Conservation (phyloP, 2,888 invertebrate genomes). For the Syrphus vitripennis region DNA sequence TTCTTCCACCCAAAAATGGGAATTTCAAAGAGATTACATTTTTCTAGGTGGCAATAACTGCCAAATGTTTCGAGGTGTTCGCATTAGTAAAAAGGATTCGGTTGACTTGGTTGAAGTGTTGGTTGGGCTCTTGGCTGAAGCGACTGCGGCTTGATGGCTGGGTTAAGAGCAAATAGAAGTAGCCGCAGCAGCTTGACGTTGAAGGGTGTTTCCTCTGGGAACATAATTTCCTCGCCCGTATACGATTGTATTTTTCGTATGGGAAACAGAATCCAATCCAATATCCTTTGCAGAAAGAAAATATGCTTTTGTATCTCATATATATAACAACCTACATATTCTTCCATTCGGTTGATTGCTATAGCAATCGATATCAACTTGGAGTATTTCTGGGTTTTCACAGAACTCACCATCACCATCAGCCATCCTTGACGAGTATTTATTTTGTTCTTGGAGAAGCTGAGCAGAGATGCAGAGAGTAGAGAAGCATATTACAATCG, state of each 20-base stretch:
- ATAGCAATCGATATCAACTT: slow-evolving; percentile 66
- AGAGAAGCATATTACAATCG: slow-evolving; percentile 56
- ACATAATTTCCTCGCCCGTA: background rate
- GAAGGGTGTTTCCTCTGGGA: slow-evolving; percentile 37
- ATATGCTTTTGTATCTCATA: background rate
- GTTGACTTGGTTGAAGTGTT: slow-evolving; percentile 18
- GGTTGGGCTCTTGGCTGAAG: background rate
- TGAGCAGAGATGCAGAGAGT: slow-evolving; percentile 30
- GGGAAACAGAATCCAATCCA: slow-evolving; percentile 38
- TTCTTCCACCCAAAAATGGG: slow-evolving; percentile 1
- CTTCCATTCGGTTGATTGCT: slow-evolving; percentile 61
- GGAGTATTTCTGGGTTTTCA: slow-evolving; percentile 30
- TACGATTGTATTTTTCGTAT: background rate
- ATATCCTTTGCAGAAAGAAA: slow-evolving; percentile 47
- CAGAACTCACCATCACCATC: slow-evolving; percentile 31
- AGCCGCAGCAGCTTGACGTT: slow-evolving; percentile 28
- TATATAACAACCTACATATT: background rate
- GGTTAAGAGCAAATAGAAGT: background rate
- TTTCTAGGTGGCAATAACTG: slow-evolving; percentile 62
- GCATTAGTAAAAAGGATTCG: slow-evolving; percentile 54
- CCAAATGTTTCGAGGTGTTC: slow-evolving; percentile 59
- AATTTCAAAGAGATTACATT: slow-evolving; percentile 53
- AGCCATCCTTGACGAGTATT: slow-evolving; percentile 62
- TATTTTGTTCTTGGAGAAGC: slow-evolving; percentile 58
- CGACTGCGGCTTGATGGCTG: background rate